phyloP scores from a whole-genome alignment of 2,113 vertebrate genomes.

The Clarias magur region DNA sequence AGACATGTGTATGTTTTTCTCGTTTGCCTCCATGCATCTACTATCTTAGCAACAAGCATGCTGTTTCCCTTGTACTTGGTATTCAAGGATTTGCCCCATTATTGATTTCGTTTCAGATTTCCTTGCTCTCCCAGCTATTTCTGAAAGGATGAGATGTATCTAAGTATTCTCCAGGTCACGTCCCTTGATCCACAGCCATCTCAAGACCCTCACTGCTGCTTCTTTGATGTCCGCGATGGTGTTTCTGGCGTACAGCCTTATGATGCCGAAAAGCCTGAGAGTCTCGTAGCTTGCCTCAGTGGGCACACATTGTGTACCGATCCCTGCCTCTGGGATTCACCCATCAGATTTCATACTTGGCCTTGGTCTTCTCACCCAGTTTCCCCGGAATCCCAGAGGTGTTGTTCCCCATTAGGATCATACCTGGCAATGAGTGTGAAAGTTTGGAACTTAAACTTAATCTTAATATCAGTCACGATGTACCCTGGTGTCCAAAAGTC shows the following conservation, averaged over 20 bases:
- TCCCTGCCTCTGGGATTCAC: slow-evolving; percentile 7
- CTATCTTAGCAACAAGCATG: slow-evolving; percentile 34
- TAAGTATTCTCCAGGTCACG: slow-evolving; percentile 19
- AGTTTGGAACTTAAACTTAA: background rate
- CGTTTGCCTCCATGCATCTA: slow-evolving; percentile 42
- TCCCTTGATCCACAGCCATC: slow-evolving; percentile 2
- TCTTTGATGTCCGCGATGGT: background rate
- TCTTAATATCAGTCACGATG: background rate
- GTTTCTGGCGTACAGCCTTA: background rate
- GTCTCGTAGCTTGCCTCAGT: background rate
- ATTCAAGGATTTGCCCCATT: slow-evolving; percentile 38
- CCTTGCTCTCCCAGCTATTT: slow-evolving; percentile 22
- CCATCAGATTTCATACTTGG: slow-evolving; percentile 10
- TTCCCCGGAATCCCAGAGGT: background rate
- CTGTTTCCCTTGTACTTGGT: slow-evolving; percentile 12
- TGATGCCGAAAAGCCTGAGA: background rate
- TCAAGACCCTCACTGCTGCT: background rate
- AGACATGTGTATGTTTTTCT: background rate
- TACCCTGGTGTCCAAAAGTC: background rate
- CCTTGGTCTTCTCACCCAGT: too few relatives aligned
- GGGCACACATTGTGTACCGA: background rate
- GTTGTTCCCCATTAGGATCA: background rate
- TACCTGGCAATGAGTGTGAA: background rate
- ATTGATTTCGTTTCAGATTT: slow-evolving; percentile 42
- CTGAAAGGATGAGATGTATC: slow-evolving; percentile 19